Percentiles rank a stretch among this genome's conserved stretches.
phyloP scores from a whole-genome alignment of 2,797 vertebrate genomes.

The Xenopus petersii region DNA sequence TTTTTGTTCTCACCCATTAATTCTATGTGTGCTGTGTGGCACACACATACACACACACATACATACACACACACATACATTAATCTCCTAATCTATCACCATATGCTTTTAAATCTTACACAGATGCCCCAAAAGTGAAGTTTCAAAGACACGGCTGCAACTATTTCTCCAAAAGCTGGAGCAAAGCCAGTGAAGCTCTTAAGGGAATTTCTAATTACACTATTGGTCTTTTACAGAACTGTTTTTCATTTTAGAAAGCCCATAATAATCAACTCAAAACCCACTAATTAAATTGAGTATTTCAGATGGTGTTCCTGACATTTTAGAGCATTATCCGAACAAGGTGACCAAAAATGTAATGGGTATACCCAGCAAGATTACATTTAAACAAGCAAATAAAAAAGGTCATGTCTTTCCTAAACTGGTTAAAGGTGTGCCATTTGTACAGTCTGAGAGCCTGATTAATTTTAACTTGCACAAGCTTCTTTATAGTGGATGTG shows the following conservation, averaged over 20 bases:
- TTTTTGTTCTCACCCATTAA: too few species aligned
- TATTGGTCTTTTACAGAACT: constrained; percentile 58
- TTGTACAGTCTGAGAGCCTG: constrained; percentile 44
- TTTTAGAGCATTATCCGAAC: constrained; percentile 53
- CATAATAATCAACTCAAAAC: constrained; percentile 64
- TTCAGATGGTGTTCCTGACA: constrained; percentile 52
- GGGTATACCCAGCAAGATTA: constrained; percentile 26
- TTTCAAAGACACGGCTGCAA: constrained; percentile 54
- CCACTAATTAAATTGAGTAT: constrained; percentile 63
- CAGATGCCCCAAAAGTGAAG: constrained; percentile 9
- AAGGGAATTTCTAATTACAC: constrained; percentile 61
- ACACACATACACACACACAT: background rate
- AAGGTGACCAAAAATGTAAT: constrained; percentile 24
- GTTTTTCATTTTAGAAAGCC: constrained; percentile 65
- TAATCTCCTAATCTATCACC: constrained; percentile 12
- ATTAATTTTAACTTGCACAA: constrained; percentile 45
- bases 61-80: background rate
- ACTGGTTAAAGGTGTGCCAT: constrained; percentile 51
- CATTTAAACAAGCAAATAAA: constrained; percentile 19
- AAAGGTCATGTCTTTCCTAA: constrained; percentile 23
- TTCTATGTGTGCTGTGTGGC: too few species aligned
- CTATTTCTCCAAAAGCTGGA: constrained; percentile 58
- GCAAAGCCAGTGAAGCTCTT: constrained; percentile 56
- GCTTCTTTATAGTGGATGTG: constrained; percentile 54
- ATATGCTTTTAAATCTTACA: constrained; percentile 39